Base-by-base conservation (phyloP, 2,888 invertebrate genomes). In the Trichopoda pennipes region DNA sequence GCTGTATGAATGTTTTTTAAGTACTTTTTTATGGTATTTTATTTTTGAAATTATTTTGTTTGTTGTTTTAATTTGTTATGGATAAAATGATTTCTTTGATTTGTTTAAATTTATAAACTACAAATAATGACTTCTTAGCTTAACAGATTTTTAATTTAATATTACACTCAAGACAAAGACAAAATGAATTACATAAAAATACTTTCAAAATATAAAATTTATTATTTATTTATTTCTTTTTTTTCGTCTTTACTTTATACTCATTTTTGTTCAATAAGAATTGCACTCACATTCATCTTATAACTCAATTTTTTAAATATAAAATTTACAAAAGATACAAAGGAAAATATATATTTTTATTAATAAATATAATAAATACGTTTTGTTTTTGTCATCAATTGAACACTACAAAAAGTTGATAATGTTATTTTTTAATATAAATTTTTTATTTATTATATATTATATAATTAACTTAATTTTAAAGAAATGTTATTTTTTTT, bases 401-500 rank as follows among this genome's bases (percentile, higher is more conserved):
- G 68, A 77, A 72, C 66, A 66, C 74, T 78, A 81, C 81, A 75
- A 82, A 75, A 76, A 56, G 28, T 49, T 72, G 58, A 55, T 80
- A 42, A 55, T 68, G 12, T 61, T 70, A 38, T 74, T 80, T 73
- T 73, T 80, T 69, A 72, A 72, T 84, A 70, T 53, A 76, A 81
- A 80, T 74, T 60, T 56, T 74, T 28, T 23, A 73, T 28, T 42
- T 51, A n/a, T 79, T 56, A 70, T 32, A 69, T 32, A 51, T 80
- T 81, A 81, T 75, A 63, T 61, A 83, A 78, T 81, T 76, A 80
- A 81, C 70, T 80, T 78, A 85, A 60, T 69, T 75, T 81, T 81
- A 83, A 83, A 84, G 82, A 17, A 85, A 82, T 73, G 53, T 79
- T 87, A 86, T 83, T 78, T 82, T 80, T 83, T 78, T 82, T 80